Base-by-base conservation (phyloP, 2,797 vertebrate species). In the Spinus olivaceus region DNA sequence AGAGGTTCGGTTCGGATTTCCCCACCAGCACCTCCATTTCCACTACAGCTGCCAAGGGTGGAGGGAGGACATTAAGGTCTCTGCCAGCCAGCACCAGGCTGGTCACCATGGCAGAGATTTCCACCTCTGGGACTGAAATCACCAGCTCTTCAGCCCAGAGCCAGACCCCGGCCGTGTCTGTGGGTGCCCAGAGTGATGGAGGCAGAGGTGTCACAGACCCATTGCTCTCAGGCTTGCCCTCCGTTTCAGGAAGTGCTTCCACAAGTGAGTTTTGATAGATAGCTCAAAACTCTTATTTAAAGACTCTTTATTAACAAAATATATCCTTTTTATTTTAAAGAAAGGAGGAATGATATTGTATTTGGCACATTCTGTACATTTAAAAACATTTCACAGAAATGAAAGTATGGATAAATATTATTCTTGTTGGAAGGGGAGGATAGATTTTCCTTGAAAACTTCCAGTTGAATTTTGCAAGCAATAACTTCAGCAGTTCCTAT, bases 51-150 rank as follows among this genome's bases (percentile, higher is more conserved):
- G 98, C 96, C 79, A 98, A 98, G 84, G 97, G 96, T 27, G 98
- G 97, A 90, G 98, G 98, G 89, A 98, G 98, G 95, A 98, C 97
- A 0, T 96, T 99, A 37, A 97, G 98, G 57, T 99, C 98, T 14
- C 97, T 99, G 82, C 98, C 95, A 78, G 98, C 96, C 57, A 92
- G 80, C 85, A 88, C 97, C 60, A 97, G 97, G 10, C 94, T 97
- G 51, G 22, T 60, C 1, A 21, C 88, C 5, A 13, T 12, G 8
- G 41, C 86, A 51, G 88, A 96, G 73, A 88, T 92, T 47, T 85
- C 86, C 5, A 90, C 91, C n/a, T 65, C 81, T 81, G 88, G 25
- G 16, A 59, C n/a, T 5, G 9, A 92, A 89, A 53, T 74, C 35
- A 51, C 8, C 66, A 83, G 33, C 53, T 86, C 72, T 81, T 86